These are phyloP conservation scores for Autographa pulchrina DNA, from an alignment of 2,888 invertebrate genomes.

Conservation along the genomic window DNA sequence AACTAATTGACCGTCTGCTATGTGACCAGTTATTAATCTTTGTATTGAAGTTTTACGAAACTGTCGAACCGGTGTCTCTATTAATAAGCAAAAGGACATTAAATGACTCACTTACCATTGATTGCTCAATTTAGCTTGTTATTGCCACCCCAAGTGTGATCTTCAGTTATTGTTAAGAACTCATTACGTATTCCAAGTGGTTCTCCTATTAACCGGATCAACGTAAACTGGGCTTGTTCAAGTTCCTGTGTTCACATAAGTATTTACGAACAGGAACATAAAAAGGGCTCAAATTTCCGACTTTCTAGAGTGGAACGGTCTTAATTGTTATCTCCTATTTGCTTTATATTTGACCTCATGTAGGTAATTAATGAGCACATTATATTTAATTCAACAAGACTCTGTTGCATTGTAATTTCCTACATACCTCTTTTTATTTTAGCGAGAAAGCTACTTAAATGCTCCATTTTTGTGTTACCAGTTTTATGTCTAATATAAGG, in stretches of 20 bases:
- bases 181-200: constrained; percentile 46
- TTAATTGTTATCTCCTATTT: constrained; percentile 71
- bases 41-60: neutral
- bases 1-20: too few relatives aligned
- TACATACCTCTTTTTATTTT: constrained; percentile 46
- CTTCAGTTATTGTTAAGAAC: constrained; percentile 34
- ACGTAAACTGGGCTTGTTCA: constrained; percentile 37
- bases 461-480: too few relatives aligned
- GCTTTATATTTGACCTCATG: constrained; percentile 70
- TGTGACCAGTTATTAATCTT: too few relatives aligned
- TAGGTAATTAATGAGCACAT: constrained; percentile 69
- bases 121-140: constrained; percentile 36
- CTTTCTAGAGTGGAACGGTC: constrained; percentile 61
- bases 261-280: constrained; percentile 55
- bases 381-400: constrained; percentile 74
- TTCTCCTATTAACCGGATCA: constrained; percentile 50
- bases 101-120: constrained; percentile 13
- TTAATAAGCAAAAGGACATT: neutral
- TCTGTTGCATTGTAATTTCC: constrained; percentile 52
- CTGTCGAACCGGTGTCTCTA: neutral
- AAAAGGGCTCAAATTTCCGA: constrained; percentile 61
- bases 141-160: constrained; percentile 27
- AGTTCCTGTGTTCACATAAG: constrained; percentile 45
- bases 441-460: too few relatives aligned
- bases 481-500: constrained; percentile 20